Conservation (phyloP, 2,888 invertebrate species). For the Baronia brevicornis region DNA sequence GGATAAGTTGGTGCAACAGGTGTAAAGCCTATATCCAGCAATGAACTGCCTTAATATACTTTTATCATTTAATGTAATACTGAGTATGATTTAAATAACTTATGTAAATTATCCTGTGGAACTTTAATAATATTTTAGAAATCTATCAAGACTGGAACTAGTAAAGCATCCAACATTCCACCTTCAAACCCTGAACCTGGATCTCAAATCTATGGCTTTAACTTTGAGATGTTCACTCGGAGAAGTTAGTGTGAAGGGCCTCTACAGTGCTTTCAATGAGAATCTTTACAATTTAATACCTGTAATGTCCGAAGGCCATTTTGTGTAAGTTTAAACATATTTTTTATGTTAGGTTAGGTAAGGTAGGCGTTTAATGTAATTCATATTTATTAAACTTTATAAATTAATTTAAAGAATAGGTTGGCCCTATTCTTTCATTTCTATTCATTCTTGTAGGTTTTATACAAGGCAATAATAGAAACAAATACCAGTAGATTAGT, state of each 20-base stretch:
- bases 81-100: constrained; percentile 1
- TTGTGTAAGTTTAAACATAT: constrained; percentile 46
- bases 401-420: not conserved
- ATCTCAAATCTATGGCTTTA: constrained; percentile 60
- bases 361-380: no score
- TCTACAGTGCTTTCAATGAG: constrained; percentile 67
- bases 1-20: no score
- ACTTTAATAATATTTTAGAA: constrained; percentile 25
- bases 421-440: no score
- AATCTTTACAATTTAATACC: constrained; percentile 66
- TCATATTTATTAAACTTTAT: constrained; percentile 6
- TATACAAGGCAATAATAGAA: no score
- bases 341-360: no score
- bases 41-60: no score
- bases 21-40: no score
- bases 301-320: constrained; percentile 65
- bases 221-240: constrained; percentile 55
- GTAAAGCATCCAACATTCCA: constrained; percentile 61
- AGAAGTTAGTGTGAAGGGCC: constrained; percentile 59
- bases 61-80: no score
- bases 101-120: not conserved
- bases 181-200: constrained; percentile 51
- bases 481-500: no score
- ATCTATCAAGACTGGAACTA: constrained; percentile 53
- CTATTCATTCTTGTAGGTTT: no score